Evolutionary conservation across 2,888 invertebrate genomes (phyloP).

Genomic region (Pheosia tremula): DNA sequence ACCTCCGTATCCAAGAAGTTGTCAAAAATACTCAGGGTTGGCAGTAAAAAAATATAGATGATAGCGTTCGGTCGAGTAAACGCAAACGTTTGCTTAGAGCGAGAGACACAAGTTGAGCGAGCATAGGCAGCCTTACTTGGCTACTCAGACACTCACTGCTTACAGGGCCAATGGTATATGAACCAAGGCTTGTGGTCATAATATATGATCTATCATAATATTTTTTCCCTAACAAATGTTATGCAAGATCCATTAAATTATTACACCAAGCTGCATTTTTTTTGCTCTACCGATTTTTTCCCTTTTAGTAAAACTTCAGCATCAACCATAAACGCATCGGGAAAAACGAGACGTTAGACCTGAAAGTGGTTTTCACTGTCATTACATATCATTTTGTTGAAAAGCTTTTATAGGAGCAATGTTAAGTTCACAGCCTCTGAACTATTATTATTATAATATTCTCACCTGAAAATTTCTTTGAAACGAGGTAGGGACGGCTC

Average conservation of each 20-base stretch:
- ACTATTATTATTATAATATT: constrained; percentile 62
- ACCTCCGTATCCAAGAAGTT: too few relatives aligned
- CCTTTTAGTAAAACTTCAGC: constrained; percentile 19
- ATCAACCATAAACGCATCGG: constrained; percentile 53
- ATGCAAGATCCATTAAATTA: constrained; percentile 2
- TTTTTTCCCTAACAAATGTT: too few relatives aligned
- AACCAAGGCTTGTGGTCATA: too few relatives aligned
- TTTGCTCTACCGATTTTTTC: constrained; percentile 11
- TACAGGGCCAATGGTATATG: too few relatives aligned
- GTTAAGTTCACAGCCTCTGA: constrained; percentile 54
- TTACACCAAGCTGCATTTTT: neutral
- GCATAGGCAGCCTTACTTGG: too few relatives aligned
- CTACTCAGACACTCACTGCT: too few relatives aligned
- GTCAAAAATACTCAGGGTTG: too few relatives aligned
- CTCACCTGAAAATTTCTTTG: constrained; percentile 55
- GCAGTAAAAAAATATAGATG: too few relatives aligned
- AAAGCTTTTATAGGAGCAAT: constrained; percentile 64
- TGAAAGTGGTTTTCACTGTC: constrained; percentile 69
- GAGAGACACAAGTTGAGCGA: too few relatives aligned
- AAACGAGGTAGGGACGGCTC: constrained; percentile 28
- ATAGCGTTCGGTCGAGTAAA: too few relatives aligned
- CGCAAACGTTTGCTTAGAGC: too few relatives aligned
- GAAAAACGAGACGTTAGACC: constrained; percentile 62
- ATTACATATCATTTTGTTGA: constrained; percentile 67
- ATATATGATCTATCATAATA: too few relatives aligned